Evolutionary conservation across 64 coral and sea anemone species (phyloP), one percentile per base, ranked within the genome.

Genomic region (Orbicella faveolata): DNA sequence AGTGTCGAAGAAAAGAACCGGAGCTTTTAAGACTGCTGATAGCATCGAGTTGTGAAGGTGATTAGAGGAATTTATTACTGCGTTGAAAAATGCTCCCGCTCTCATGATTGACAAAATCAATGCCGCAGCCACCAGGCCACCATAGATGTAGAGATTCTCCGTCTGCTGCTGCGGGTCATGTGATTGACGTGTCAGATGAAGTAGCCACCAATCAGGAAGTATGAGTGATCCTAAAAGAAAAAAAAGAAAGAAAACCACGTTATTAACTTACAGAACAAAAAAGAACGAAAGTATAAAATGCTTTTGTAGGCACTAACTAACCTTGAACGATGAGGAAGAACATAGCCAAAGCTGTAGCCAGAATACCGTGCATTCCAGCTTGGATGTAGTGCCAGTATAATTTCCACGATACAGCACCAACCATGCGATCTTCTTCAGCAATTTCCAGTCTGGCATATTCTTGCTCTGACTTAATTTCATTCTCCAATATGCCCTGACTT

Each of bases 181-280:
- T 67, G 41, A 63, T 68, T 61, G 9, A 23, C 67, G 65, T 18
- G 88, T 75, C 61, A 89, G 51, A 13, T 89, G 59, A 17, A 89
- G 33, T 35, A 89, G 30, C 88, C 88, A 89, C 88, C 88, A 89
- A 68, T 89, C 88, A 36, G 88, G 88, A 65, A 89, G 17, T 6
- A 89, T 72, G 1, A 89, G 77, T 7, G 35, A 41, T 23, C 26
- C 88, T 89, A 36, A 79, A 8, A 23, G 35, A 14, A 52, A 18
- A 20, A 70, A 51, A 80, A 34, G 2, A 13, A 74, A 74, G 33
- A 15, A 13, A 74, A 16, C 2, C 5, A 74, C 30, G 30, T 30
- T 30, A 0, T 30, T 30, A 30, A 30, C 30, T 30, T 30, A 59
- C 11, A 15, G 15, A 9, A 16, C 15, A 59, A 15, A 59, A 12